Evolutionary conservation across 2,888 invertebrate species (phyloP), one percentile per base, ranked within the genome.

Genomic region (Pasiphila rectangulata): DNA sequence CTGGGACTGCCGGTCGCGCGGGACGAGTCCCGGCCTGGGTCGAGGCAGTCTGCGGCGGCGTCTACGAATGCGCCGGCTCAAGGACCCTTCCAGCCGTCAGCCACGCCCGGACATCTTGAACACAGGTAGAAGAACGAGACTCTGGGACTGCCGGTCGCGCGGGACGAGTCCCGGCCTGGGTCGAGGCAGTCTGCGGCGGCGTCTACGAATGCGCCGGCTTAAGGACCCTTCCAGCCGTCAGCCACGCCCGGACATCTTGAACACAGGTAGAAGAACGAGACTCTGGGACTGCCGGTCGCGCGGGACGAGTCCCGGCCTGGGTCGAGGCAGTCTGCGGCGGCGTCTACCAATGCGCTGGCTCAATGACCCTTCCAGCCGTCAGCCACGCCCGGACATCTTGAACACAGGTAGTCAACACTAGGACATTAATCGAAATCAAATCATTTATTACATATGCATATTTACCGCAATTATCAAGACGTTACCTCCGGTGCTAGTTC

Each of bases 341-440:
- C 1, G n/a, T 9, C n/a, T 9, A 23, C 9, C n/a, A 23, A 69
- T 0, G 79, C 90, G 24, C 90, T 92, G 13, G 82, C 93, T 4
- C 98, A 98, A 78, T 75, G 91, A n/a, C 90, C 96, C 0, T 98
- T 99, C 77, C 98, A 98, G 82, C 95, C 98, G 0, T 93, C 96
- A 0, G 93, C 98, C 2, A 95, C 98, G 0, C 98, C 98, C 1
- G 76, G 80, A 13, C 94, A 96, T 79, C 90, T 97, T 36, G 92
- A 95, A 57, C 94, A 95, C 59, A 91, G 96, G 80, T 96, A 47
- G 12, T n/a, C n/a, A n/a, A n/a, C n/a, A n/a, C n/a, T n/a, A n/a
- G n/a, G n/a, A n/a, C n/a, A n/a, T n/a, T n/a, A n/a, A n/a, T n/a
- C n/a, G n/a, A n/a, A n/a, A n/a, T n/a, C n/a, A n/a, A n/a, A n/a